Evolutionary conservation across 2,113 vertebrate species (phyloP).

Genomic region (Esox niger): DNA sequence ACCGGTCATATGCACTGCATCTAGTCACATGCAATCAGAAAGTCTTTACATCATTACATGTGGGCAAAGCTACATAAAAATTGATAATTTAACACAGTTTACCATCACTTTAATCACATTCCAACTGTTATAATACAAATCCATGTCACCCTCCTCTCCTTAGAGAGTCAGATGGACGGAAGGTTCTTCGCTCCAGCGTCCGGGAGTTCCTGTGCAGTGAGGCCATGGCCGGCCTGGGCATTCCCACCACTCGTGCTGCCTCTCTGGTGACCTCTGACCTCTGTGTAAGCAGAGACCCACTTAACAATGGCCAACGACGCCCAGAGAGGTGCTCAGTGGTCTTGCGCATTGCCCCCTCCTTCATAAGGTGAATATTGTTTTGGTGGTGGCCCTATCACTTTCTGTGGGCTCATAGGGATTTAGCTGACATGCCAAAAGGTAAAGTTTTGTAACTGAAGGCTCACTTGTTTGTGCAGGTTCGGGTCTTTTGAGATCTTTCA

Average conservation of each 20-base stretch:
- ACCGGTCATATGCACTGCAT: too few relatives aligned
- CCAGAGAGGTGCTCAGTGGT: constrained; percentile 79
- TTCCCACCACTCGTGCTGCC: constrained; percentile 83
- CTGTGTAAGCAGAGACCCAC: constrained; percentile 73
- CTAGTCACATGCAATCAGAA: too few relatives aligned
- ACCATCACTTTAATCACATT: too few relatives aligned
- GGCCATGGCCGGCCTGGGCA: constrained; percentile 83
- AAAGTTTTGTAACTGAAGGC: not conserved
- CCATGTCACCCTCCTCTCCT: too few relatives aligned
- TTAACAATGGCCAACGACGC: constrained; percentile 79
- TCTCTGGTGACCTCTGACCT: constrained; percentile 81
- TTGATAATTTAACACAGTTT: too few relatives aligned
- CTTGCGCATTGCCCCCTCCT: constrained; percentile 80
- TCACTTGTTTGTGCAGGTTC: constrained; percentile 65
- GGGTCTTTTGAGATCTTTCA: constrained; percentile 88
- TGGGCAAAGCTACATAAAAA: too few relatives aligned
- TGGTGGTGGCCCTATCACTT: not conserved
- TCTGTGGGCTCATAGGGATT: too few relatives aligned
- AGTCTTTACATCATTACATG: too few relatives aligned
- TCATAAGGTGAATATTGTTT: constrained; percentile 73
- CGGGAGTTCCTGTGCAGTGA: constrained; percentile 91
- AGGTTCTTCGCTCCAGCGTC: constrained; percentile 79
- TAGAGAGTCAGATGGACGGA: too few relatives aligned
- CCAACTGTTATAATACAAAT: too few relatives aligned
- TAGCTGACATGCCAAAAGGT: too few relatives aligned